Conservation (phyloP, 2,797 vertebrate species). For the Manis javanica region DNA sequence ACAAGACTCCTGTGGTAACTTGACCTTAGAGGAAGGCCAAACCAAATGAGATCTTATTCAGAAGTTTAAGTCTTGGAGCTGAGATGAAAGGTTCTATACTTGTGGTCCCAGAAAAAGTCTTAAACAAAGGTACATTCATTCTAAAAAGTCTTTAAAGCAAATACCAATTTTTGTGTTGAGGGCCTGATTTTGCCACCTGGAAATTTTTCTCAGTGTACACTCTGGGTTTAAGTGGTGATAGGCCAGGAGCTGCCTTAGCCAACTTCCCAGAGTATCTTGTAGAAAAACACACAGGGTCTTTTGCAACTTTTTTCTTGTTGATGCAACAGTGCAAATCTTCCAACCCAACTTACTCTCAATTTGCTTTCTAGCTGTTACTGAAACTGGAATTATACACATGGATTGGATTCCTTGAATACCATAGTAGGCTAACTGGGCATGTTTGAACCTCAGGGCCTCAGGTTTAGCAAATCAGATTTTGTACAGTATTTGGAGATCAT, state of each 20-base stretch:
- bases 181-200: not conserved
- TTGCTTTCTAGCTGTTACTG: not conserved
- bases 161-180: not conserved
- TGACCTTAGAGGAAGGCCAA: not conserved
- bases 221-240: not conserved
- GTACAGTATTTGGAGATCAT: not conserved
- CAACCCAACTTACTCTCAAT: not conserved
- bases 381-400: not conserved
- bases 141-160: slow-evolving; percentile 8
- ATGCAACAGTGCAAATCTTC: not conserved
- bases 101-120: not conserved
- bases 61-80: not conserved
- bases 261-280: not conserved
- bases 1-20: not conserved
- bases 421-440: not conserved
- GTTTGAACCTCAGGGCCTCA: not conserved
- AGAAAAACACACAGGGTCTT: not conserved
- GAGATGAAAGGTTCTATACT: not conserved
- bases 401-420: not conserved
- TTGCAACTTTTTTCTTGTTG: not conserved
- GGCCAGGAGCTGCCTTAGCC: not conserved
- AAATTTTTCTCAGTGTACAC: not conserved
- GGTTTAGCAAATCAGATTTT: not conserved
- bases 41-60: not conserved
- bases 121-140: not conserved